Conservation (phyloP, 2,113 vertebrate genomes). For the Malurus cyaneus region DNA sequence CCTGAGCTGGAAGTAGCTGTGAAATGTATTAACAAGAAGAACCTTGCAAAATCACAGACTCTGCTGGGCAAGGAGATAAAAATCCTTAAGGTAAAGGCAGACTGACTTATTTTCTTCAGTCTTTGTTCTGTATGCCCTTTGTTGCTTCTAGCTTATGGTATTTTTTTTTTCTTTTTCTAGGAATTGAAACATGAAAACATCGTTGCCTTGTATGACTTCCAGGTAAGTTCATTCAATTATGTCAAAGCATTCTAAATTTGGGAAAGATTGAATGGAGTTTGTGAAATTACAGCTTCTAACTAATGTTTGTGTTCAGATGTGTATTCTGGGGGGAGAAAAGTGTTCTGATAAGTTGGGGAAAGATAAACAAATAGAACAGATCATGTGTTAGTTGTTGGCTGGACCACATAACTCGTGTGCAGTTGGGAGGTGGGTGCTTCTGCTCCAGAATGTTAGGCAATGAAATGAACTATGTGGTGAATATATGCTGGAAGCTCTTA, state of each 20-base stretch:
- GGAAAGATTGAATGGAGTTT: background rate
- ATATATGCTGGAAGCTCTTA: background rate
- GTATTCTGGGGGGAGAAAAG: rapidly evolving
- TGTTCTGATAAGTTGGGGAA: background rate
- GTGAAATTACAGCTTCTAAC: background rate
- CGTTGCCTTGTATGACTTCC: slow-evolving; percentile 93
- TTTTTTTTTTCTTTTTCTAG: slow-evolving; percentile 67
- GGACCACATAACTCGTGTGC: background rate
- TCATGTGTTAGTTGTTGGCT: background rate
- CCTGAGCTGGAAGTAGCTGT: slow-evolving; percentile 92
- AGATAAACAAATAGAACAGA: background rate
- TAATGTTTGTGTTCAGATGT: background rate
- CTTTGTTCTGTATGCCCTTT: background rate
- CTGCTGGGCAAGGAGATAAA: slow-evolving; percentile 95
- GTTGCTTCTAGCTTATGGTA: background rate
- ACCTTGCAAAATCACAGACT: slow-evolving; percentile 91
- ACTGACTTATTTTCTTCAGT: background rate
- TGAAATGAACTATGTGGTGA: background rate
- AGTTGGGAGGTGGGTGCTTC: background rate
- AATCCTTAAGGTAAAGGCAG: slow-evolving; percentile 89
- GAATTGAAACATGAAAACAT: slow-evolving; percentile 97
- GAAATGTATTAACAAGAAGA: slow-evolving; percentile 98
- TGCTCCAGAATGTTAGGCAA: background rate
- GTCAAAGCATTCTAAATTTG: background rate
- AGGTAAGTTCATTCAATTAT: slow-evolving; percentile 75